Conservation (phyloP, 2,888 invertebrate genomes). For the Nipponacmea schrenckii region DNA sequence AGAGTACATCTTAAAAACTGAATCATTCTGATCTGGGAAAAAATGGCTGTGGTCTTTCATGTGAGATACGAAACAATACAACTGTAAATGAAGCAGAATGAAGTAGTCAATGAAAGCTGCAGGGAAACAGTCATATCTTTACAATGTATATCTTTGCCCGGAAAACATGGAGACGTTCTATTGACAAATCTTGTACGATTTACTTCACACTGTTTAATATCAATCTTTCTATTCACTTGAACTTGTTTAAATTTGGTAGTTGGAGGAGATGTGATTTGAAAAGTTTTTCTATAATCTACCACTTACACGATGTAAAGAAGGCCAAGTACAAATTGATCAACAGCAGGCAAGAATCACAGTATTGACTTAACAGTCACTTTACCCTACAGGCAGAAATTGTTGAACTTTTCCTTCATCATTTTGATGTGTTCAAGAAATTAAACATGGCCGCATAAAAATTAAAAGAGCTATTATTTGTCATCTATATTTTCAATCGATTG, state of each 20-base stretch:
- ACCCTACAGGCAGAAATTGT: not conserved
- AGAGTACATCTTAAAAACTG: no score
- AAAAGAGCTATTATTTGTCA: no score
- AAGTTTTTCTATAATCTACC: not conserved
- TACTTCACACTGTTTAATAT: conserved; percentile 1
- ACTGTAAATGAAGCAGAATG: no score
- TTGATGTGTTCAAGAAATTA: no score
- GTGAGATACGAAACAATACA: no score
- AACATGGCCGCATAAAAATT: no score
- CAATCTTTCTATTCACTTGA: conserved; percentile 4
- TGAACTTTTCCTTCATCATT: not conserved
- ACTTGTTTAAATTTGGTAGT: conserved; percentile 7
- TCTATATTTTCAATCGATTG: no score
- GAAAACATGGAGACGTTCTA: conserved; percentile 1
- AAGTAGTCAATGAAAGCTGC: conserved; percentile 4
- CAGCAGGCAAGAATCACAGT: not conserved
- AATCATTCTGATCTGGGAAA: no score
- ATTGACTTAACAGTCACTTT: not conserved
- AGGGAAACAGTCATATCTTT: not conserved
- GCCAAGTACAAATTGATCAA: not conserved
- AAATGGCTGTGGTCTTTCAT: no score
- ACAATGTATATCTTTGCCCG: not conserved
- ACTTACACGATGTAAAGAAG: not conserved
- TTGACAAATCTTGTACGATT: conserved; percentile 1
- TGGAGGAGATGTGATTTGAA: not conserved